Evolutionary conservation across 2,113 vertebrate species (phyloP).

Genomic region (Tympanuchus pallidicinctus): DNA sequence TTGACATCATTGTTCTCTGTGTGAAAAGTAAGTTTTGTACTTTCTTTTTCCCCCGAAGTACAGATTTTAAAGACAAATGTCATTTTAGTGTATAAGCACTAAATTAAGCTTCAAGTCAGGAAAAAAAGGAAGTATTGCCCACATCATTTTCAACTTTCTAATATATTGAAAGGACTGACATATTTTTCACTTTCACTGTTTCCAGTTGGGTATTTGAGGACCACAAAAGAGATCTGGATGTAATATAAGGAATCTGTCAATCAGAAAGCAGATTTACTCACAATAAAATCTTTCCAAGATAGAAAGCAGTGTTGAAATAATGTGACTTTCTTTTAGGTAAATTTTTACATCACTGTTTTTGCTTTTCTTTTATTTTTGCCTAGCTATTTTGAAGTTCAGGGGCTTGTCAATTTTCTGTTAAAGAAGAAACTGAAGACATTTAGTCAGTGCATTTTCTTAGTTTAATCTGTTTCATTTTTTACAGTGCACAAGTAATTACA

Average conservation of each 20-base stretch:
- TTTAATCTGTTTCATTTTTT: neutral
- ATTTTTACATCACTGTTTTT: neutral
- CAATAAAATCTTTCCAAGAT: neutral
- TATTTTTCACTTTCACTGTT: neutral
- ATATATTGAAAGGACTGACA: neutral
- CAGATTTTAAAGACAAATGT: neutral
- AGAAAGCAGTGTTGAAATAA: neutral
- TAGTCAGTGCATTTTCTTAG: neutral
- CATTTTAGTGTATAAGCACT: neutral
- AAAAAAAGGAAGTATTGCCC: neutral
- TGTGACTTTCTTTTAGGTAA: neutral
- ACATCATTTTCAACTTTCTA: neutral
- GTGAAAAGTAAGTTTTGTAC: neutral
- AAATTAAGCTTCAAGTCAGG: neutral
- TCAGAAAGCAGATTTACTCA: neutral
- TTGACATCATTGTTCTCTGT: neutral
- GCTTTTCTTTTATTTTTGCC: neutral
- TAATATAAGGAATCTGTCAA: neutral
- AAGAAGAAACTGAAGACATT: neutral
- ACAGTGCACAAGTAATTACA: slow-evolving; percentile 5
- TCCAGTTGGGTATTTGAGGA: neutral
- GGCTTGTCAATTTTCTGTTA: neutral
- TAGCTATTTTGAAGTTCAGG: neutral
- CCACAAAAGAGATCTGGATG: neutral
- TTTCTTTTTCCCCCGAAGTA: neutral